phyloP scores from a whole-genome alignment of 2,888 invertebrate genomes.

The Scrobipalpa costella region DNA sequence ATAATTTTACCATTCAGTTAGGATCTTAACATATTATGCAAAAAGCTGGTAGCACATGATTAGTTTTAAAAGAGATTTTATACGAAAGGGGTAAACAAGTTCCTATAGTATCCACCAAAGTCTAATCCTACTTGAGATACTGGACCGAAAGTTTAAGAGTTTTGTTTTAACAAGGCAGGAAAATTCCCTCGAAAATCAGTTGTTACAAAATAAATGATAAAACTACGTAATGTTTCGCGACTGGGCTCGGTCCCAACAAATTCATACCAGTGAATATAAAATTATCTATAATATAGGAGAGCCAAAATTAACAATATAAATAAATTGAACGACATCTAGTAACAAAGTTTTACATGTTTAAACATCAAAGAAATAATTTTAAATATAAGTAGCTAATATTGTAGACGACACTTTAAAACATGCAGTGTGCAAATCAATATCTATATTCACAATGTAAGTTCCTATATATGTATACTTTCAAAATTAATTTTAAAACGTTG shows the following conservation, averaged over 20 bases:
- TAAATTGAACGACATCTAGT: constrained; percentile 39
- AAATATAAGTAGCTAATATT: constrained; percentile 43
- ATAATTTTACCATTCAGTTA: constrained; percentile 51
- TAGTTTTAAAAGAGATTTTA: constrained; percentile 23
- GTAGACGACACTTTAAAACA: constrained; percentile 61
- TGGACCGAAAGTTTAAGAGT: constrained; percentile 1
- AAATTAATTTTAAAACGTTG: constrained; percentile 74
- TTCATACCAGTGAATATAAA: constrained; percentile 2
- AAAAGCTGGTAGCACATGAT: constrained; percentile 21
- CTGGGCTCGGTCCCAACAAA: constrained; percentile 5
- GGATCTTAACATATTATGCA: constrained; percentile 37
- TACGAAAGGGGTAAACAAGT: constrained; percentile 15
- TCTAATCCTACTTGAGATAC: constrained; percentile 14
- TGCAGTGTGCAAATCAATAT: constrained; percentile 70
- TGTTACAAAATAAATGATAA: neutral
- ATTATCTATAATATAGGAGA: constrained; percentile 25
- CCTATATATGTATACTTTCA: constrained; percentile 59
- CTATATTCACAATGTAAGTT: constrained; percentile 67
- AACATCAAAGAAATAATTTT: constrained; percentile 44
- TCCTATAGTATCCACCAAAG: constrained; percentile 25
- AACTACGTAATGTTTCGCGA: neutral
- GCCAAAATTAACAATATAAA: constrained; percentile 25
- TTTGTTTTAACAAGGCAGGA: neutral
- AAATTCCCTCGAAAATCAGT: neutral
- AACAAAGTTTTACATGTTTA: constrained; percentile 45